A percentile compares a stretch with the other conserved stretches of the same genome.
phyloP scores from a whole-genome alignment of 2,888 invertebrate species.

The Rhingia campestris region DNA sequence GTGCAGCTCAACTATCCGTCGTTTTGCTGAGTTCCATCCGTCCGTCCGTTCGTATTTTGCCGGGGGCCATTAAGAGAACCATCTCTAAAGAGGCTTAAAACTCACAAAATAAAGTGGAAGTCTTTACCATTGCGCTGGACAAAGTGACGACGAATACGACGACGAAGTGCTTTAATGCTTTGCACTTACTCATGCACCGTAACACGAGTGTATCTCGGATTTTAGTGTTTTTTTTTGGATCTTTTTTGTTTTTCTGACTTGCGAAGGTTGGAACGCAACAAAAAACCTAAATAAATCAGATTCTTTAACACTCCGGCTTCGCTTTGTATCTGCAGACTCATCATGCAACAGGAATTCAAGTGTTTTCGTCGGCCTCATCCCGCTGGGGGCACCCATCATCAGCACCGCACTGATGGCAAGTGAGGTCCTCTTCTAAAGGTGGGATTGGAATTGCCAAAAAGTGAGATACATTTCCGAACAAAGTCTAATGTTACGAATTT shows the following conservation, averaged over 20 bases:
- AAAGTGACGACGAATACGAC: too few species aligned
- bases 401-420: slow-evolving; percentile 9
- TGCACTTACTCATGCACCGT: slow-evolving; percentile 71
- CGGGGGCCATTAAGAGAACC: slow-evolving; percentile 57
- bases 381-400: slow-evolving; percentile 12
- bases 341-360: slow-evolving; percentile 66
- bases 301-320: slow-evolving; percentile 61
- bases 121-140: slow-evolving; percentile 2
- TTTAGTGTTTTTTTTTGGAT: neutral
- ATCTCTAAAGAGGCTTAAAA: slow-evolving; percentile 63
- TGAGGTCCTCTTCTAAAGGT: slow-evolving; percentile 42
- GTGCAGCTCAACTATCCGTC: slow-evolving; percentile 58
- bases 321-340: slow-evolving; percentile 53
- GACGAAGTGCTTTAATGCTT: slow-evolving; percentile 60
- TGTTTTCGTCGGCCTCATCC: slow-evolving; percentile 22
- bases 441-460: slow-evolving; percentile 61
- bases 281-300: slow-evolving; percentile 62
- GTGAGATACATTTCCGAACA: slow-evolving; percentile 45
- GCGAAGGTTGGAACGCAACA: slow-evolving; percentile 31
- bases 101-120: slow-evolving; percentile 41
- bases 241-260: slow-evolving; percentile 34
- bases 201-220: slow-evolving; percentile 62
- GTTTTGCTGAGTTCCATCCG: neutral
- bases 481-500: slow-evolving; percentile 61
- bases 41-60: neutral